Conservation (phyloP, 2,888 invertebrate genomes). For the Dexiosoma caninum region DNA sequence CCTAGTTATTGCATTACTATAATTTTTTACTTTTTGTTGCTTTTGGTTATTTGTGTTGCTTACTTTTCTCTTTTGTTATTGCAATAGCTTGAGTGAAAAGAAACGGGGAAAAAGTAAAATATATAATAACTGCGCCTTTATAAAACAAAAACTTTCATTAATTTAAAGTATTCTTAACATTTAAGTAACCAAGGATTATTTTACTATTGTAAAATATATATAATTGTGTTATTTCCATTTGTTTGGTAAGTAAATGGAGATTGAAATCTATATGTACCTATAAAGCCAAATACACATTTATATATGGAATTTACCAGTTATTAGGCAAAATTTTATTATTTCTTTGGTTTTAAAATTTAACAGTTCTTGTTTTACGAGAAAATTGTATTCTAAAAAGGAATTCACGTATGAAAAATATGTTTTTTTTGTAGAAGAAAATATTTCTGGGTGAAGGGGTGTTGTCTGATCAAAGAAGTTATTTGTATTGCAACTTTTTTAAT, state of each 20-base stretch:
- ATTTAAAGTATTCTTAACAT: not conserved
- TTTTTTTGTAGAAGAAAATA: not conserved
- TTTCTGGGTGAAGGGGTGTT: not conserved
- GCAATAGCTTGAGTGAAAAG: conserved; percentile 33
- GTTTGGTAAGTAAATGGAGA: conserved; percentile 42
- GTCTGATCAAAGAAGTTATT: not conserved
- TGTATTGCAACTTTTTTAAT: not conserved
- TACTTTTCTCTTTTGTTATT: conserved; percentile 44
- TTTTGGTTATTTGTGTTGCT: conserved; percentile 38
- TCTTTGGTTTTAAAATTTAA: conserved; percentile 14
- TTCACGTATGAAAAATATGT: not conserved
- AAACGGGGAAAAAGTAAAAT: conserved; percentile 39
- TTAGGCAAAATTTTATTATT: conserved; percentile 9
- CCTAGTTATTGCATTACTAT: no score
- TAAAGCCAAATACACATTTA: not conserved
- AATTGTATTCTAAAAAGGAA: not conserved
- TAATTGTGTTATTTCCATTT: conserved; percentile 29
- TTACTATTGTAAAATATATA: conserved; percentile 31
- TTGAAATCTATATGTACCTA: conserved; percentile 4
- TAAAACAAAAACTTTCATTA: conserved; percentile 10
- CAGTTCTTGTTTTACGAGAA: not conserved
- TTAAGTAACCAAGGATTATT: not conserved
- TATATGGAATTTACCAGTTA: conserved; percentile 44
- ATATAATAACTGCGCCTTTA: conserved; percentile 57
- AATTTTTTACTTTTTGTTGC: conserved; percentile 49